Conservation (phyloP, 2,797 vertebrate genomes). For the Delichon dasypus region DNA sequence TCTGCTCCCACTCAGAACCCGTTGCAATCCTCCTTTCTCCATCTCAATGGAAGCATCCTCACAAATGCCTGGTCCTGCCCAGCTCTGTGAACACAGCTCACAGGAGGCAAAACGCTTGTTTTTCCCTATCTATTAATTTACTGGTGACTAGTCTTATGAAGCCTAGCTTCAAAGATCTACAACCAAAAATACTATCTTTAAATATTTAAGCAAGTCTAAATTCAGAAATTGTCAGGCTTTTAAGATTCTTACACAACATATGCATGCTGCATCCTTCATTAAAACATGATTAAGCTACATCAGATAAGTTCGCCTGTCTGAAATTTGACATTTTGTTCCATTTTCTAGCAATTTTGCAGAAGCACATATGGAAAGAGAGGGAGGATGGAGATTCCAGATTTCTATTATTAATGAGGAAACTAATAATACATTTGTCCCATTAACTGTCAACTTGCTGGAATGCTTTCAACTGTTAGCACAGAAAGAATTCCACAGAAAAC, state of each 20-base stretch:
- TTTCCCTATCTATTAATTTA: neutral
- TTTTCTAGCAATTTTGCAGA: neutral
- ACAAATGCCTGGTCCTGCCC: neutral
- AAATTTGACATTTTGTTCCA: conserved; percentile 28
- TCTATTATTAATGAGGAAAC: conserved; percentile 35
- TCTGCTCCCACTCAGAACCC: neutral
- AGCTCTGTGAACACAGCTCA: neutral
- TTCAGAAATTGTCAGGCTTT: conserved; percentile 4
- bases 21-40: neutral
- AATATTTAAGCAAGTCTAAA: conserved; percentile 29
- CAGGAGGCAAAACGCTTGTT: neutral
- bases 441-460: conserved; percentile 18
- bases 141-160: neutral
- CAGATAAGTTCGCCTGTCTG: neutral
- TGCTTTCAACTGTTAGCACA: neutral
- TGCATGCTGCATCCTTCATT: neutral
- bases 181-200: neutral
- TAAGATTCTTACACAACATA: neutral
- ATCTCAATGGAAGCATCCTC: neutral
- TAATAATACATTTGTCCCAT: neutral
- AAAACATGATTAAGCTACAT: neutral
- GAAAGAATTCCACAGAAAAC: neutral
- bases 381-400: neutral
- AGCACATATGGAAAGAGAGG: neutral
- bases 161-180: neutral